Base-by-base conservation (phyloP, 2,888 invertebrate genomes). In the Anoplius nigerrimus region DNA sequence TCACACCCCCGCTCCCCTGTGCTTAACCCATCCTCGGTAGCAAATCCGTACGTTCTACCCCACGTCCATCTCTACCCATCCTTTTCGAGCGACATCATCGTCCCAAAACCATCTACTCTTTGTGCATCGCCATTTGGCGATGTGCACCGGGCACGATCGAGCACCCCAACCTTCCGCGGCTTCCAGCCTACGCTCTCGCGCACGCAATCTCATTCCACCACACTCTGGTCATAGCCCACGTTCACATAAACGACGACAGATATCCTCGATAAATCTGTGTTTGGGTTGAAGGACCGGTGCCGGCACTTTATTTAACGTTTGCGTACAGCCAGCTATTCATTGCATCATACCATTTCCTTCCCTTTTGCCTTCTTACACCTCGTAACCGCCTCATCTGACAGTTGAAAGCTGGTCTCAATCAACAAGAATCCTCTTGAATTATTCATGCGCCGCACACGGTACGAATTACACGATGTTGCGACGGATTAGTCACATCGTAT, bases 51-150 rank as follows among this genome's bases (percentile, higher is more conserved):
- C 48, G 55, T 55, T 34, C 55, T 27, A 34, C 34, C 55, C 20
- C 18, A 34, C 27, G 18, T 55, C 55, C 34, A 34, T 65, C 53
- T 67, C 59, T 57, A 22, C 34, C 65, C 61, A 20, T 8, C 58
- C 42, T 68, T 71, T 69, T 71, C 66, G 66, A 62, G 53, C 65
- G 42, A 43, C 22, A 66, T 67, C 72, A 43, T 66, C 71, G 48
- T 62, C 42, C 62, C 66, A 34, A 68, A 71, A 68, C 68, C 72
- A 57, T 71, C 71, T 53, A 62, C 71, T 60, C 79, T 78, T 79
- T 79, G 76, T 78, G 57, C 59, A 6, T 24, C 72, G 60, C 58
- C 66, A 75, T 77, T 79, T 70, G 68, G 63, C 77, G 68, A 71
- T 76, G 67, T 61, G 71, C 63, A 66, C 54, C 71, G 67, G 65